These are phyloP conservation scores for Cynopterus brachyotis DNA, from an alignment of 2,113 vertebrate genomes.

Conservation along the genomic window DNA sequence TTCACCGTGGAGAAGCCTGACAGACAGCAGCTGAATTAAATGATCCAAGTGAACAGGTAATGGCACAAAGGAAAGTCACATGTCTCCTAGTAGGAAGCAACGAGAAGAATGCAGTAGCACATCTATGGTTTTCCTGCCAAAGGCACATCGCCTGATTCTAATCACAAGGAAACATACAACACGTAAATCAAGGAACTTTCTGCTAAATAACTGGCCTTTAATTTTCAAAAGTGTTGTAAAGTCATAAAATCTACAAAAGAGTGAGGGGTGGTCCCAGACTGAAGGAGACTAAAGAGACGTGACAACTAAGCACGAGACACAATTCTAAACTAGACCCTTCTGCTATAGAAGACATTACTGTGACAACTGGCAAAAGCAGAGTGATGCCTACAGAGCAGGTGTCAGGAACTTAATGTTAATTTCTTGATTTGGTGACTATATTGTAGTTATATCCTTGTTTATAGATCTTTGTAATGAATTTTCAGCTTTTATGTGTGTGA, in stretches of 20 bases:
- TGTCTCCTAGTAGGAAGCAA: neutral
- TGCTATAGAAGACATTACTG: neutral
- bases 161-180: neutral
- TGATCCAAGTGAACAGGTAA: neutral
- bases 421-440: neutral
- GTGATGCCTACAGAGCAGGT: neutral
- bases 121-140: neutral
- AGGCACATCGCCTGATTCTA: neutral
- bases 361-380: neutral
- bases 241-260: neutral
- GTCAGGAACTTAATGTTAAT: neutral
- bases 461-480: neutral
- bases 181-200: neutral
- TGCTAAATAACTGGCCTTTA: neutral
- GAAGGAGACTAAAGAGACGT: no score
- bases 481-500: neutral
- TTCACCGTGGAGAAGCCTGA: neutral
- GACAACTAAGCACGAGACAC: neutral
- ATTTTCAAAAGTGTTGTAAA: neutral
- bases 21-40: neutral
- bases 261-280: neutral
- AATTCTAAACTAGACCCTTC: neutral
- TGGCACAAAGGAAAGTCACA: neutral
- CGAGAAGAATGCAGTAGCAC: neutral
- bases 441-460: neutral